These are phyloP conservation scores for Hedychridium roseum DNA, from an alignment of 2,888 invertebrate genomes.

Conservation along the genomic window DNA sequence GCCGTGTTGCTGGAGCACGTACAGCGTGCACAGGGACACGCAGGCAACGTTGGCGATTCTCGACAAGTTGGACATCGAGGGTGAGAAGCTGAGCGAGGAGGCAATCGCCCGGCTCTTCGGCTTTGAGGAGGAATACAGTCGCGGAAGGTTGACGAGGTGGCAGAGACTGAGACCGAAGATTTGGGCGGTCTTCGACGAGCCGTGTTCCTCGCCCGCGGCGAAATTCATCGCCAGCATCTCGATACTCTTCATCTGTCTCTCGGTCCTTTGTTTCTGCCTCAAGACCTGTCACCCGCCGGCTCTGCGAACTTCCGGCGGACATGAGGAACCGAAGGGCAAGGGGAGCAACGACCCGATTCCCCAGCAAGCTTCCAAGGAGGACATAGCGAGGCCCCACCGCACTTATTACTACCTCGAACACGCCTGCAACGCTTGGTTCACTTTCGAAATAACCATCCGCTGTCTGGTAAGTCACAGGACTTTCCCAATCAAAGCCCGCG, in stretches of 20 bases:
- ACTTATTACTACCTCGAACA: constrained; percentile 93
- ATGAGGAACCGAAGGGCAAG: constrained; percentile 4
- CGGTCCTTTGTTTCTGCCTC: constrained; percentile 94
- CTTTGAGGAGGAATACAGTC: constrained; percentile 83
- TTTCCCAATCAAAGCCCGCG: constrained; percentile 11
- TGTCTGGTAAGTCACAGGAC: constrained; percentile 78
- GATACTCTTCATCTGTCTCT: constrained; percentile 95
- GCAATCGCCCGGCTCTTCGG: constrained; percentile 93
- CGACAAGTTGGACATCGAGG: constrained; percentile 94
- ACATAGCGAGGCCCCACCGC: constrained; percentile 67
- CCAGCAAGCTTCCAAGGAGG: constrained; percentile 11
- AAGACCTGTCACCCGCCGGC: constrained; percentile 79
- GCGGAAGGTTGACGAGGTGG: constrained; percentile 84
- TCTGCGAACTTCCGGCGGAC: constrained; percentile 14
- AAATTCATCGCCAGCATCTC: constrained; percentile 93
- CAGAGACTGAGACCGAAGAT: constrained; percentile 90
- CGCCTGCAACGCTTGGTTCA: constrained; percentile 96
- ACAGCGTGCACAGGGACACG: constrained; percentile 85
- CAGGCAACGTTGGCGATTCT: constrained; percentile 95
- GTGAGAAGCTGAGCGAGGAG: constrained; percentile 90
- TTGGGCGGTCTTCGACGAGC: constrained; percentile 97
- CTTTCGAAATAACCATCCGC: constrained; percentile 87
- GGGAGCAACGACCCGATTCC: constrained; percentile 40
- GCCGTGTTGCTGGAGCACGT: constrained; percentile 98
- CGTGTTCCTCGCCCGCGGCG: constrained; percentile 89